Conservation (phyloP, 2,113 vertebrate species). For the Bos taurus region ARS-UCD2.0 NC_037354.1:45193501-45194000, state of each 20-base stretch:
- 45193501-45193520: neutral
- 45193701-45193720: neutral
- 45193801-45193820: neutral
- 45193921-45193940: neutral
- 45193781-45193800: neutral
- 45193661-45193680: neutral
- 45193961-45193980: neutral
- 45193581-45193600: neutral
- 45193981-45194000: neutral
- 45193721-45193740: neutral
- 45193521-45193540: neutral
- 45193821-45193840: neutral
- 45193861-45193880: neutral
- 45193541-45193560: neutral
- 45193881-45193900: neutral
- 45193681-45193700: neutral
- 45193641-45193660: neutral
- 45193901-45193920: neutral
- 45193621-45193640: neutral
- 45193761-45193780: neutral
- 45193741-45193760: neutral
- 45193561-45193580: accelerated
- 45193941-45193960: neutral
- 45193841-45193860: neutral
- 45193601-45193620: neutral